Evolutionary conservation across 2,797 vertebrate species (phyloP), one percentile per base, ranked within the genome.

Genomic region (Philypnodon macrostomus): DNA sequence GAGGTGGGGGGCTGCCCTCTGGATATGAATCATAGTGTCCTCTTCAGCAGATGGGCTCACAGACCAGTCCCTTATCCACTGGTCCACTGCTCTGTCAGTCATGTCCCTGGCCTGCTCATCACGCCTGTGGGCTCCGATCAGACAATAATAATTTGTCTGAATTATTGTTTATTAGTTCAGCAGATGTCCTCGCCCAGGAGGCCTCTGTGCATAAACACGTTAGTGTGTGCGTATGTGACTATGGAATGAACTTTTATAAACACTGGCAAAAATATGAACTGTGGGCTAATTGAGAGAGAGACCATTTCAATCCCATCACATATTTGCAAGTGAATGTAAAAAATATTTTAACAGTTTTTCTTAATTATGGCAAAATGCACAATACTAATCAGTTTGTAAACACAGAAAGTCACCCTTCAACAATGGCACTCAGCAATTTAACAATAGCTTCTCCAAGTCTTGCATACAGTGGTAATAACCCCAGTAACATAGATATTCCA

Each of bases 91-190:
- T 70, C 81, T 81, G 72, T 88, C 86, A 83, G 70, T 87, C 83
- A 80, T 71, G 79, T 81, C 75, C 70, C 53, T 75, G 77, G 59
- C 77, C 71, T 31, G 1, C 54, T 36, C 72, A 82, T 84, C 59
- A 77, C 58, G 63, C 73, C 66, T 66, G 54, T 36, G 68, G 77
- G 73, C 72, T 61, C 76, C 75, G 80, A 85, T 81, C 67, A 67
- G 85, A 87, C 81, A 79, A 78, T 77, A 72, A 82, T 79, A 81
- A 85, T 91, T 90, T 89, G 84, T 91, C 88, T 86, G 75, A 68
- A 88, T 90, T 89, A 89, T 88, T 80, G 84, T 90, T 88, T 88
- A 89, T 90, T 87, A 84, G 80, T 79, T 75, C 79, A 81, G 85
- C 88, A 89, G 88, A 89, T 90, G 88, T 88, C 84, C 88, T 86